phyloP scores from a whole-genome alignment of 1,140 invertebrate genomes.

The Antheraea mylitta region DNA sequence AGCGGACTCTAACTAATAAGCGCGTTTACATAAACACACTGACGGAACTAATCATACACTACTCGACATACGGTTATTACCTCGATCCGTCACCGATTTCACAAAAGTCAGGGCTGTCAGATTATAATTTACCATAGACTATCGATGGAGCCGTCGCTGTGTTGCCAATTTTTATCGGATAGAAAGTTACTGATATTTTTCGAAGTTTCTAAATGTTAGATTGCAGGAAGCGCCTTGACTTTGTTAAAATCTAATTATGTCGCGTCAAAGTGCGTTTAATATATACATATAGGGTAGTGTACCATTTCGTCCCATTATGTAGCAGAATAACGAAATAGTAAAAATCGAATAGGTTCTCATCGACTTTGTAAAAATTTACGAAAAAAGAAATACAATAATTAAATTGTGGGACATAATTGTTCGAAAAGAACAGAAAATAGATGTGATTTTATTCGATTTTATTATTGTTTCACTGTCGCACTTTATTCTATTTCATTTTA shows the following conservation, averaged over 20 bases:
- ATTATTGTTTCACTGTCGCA: not conserved
- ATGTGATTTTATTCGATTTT: not conserved
- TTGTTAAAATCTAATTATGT: conserved; percentile 1
- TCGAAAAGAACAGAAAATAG: not conserved
- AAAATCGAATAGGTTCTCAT: conserved; percentile 32
- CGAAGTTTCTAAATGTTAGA: no score
- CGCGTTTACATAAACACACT: conserved; percentile 12
- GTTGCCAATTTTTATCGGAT: no score
- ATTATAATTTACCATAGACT: no score
- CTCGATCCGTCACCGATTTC: no score
- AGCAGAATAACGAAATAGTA: conserved; percentile 36
- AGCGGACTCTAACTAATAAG: conserved; percentile 45
- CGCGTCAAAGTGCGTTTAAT: no score
- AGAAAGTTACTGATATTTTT: no score
- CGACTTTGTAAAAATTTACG: conserved; percentile 18
- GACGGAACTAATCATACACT: conserved; percentile 20
- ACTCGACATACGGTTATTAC: not conserved
- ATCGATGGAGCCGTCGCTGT: no score
- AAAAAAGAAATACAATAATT: not conserved
- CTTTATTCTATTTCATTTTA: not conserved
- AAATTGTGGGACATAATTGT: no score
- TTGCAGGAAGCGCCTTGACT: not conserved
- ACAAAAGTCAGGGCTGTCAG: not conserved
- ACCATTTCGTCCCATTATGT: conserved; percentile 31
- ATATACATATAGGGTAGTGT: conserved; percentile 19